Base-by-base conservation (phyloP, 2,888 invertebrate species). In the Ochropacha duplaris region DNA sequence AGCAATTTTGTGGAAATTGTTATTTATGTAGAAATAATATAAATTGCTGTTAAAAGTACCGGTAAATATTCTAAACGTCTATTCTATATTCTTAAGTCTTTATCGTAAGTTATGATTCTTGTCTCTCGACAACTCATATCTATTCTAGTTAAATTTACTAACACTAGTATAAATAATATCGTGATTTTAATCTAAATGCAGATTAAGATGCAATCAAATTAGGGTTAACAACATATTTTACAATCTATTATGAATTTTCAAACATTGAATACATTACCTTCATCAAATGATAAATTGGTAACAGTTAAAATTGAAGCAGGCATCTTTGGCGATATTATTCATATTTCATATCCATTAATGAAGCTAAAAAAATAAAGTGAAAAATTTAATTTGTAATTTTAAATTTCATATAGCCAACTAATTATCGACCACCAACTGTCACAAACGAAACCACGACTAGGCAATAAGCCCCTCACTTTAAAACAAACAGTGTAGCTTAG, bases 401-500 rank as follows among this genome's bases (percentile, higher is more conserved):
- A n/a, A 19, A 44, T n/a, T 44, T 44, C 9, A 4, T 19, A 19
- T 16, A 19, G 6, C 19, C 9, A 44, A 44, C 19, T 19, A 44
- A 52, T 52, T 52, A 52, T 22, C 9, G 16, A 52, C 31, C 34
- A 52, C 31, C 52, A 22, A 31, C 19, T 52, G 52, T 34, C 34
- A 22, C 28, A n/a, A 52, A 19, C 22, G 16, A 19, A 50, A 49
- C 22, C 26, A 28, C 50, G 31, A 51, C 11, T 19, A 36, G 39
- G 19, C 50, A 19, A 14, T 50, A 55, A 16, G 31, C 49, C 11
- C 51, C 24, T 51, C 44, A 44, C 44, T 44, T 44, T 2, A 39
- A 39, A 16, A 44, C 44, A 44, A 55, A 39, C 52, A 22, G 19
- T 19, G 19, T 3, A 44, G 9, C 44, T 39, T 39, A 55, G 39